Evolutionary conservation across 2,888 invertebrate genomes (phyloP).

Genomic region (Panorpa germanica): DNA sequence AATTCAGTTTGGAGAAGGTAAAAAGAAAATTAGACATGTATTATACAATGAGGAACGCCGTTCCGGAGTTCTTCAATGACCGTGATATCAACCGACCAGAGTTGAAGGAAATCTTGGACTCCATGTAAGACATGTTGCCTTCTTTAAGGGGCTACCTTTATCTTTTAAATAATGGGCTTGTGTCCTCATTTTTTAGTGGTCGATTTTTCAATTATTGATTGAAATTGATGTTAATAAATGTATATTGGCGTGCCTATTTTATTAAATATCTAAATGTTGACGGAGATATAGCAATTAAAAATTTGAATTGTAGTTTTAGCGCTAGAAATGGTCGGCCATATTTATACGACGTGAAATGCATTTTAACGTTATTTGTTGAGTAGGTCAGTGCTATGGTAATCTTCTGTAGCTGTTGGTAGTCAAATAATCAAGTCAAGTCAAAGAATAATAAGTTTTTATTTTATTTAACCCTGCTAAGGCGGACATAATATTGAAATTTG

Average conservation of each 20-base stretch:
- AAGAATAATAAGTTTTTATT: too few relatives aligned
- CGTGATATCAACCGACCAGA: constrained; percentile 56
- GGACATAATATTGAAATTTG: too few relatives aligned
- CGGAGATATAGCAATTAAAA: too few relatives aligned
- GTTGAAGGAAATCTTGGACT: constrained; percentile 43
- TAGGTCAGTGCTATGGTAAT: too few relatives aligned
- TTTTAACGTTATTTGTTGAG: too few relatives aligned
- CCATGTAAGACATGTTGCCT: constrained; percentile 37
- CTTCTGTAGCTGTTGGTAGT: too few relatives aligned
- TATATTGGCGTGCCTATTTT: neutral
- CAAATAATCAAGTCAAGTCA: too few relatives aligned
- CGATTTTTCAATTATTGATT: neutral
- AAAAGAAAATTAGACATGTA: constrained; percentile 77
- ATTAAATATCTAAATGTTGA: too few relatives aligned
- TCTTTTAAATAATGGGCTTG: constrained; percentile 4
- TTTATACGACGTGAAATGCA: too few relatives aligned
- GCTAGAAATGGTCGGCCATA: too few relatives aligned
- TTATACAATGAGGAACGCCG: constrained; percentile 66
- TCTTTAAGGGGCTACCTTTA: neutral
- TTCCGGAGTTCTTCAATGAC: constrained; percentile 65
- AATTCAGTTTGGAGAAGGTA: constrained; percentile 71
- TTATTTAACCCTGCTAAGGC: too few relatives aligned
- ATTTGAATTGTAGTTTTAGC: too few relatives aligned
- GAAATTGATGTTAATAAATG: neutral
- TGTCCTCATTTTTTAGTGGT: neutral